These are phyloP conservation scores for Sapayoa aenigma DNA, from an alignment of 2,113 vertebrate genomes.

Conservation along the genomic window DNA sequence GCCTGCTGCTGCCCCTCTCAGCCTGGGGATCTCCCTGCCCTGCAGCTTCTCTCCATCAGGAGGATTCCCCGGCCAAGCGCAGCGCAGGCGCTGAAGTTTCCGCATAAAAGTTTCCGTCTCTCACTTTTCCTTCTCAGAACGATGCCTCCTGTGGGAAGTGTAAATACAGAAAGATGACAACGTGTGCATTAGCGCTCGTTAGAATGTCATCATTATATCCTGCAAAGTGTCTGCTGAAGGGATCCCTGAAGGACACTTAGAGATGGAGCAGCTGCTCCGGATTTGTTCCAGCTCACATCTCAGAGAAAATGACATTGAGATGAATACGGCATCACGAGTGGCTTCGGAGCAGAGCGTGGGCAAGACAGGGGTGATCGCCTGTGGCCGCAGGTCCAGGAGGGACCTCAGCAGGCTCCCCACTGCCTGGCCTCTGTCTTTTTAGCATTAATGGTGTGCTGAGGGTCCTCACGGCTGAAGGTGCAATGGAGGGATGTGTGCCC, in stretches of 20 bases:
- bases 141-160: slow-evolving; percentile 81
- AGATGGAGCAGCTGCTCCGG: slow-evolving; percentile 81
- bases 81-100: background rate
- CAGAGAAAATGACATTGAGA: slow-evolving; percentile 79
- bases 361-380: background rate
- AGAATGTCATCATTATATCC: slow-evolving; percentile 85
- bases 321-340: background rate
- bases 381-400: accelerated
- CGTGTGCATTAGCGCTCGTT: slow-evolving; percentile 82
- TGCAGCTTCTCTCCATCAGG: accelerated
- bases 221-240: slow-evolving; percentile 78
- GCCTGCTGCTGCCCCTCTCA: background rate
- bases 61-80: background rate
- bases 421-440: background rate
- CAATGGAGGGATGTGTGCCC: accelerated
- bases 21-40: background rate
- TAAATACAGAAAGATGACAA: slow-evolving; percentile 85
- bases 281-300: slow-evolving; percentile 83
- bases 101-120: slow-evolving; percentile 29
- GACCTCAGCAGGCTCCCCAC: background rate
- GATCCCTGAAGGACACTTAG: slow-evolving; percentile 85
- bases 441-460: accelerated
- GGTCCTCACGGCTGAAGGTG: accelerated
- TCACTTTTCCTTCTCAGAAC: slow-evolving; percentile 58
- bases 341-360: background rate